Evolutionary conservation across 2,113 vertebrate species (phyloP).

Genomic region (Lophura nycthemera): DNA sequence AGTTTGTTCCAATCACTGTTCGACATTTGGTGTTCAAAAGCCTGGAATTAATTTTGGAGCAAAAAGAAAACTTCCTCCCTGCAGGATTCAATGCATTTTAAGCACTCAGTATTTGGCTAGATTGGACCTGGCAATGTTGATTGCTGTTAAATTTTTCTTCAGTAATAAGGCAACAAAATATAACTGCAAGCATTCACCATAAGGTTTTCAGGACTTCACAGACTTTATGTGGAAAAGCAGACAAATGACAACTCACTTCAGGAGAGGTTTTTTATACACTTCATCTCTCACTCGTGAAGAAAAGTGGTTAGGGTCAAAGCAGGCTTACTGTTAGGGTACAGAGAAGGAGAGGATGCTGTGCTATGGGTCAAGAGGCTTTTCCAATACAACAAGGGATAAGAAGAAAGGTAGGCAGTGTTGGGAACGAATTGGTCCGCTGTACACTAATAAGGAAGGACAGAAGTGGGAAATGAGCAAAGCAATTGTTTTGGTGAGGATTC

Average conservation of each 20-base stretch:
- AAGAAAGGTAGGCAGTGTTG: neutral
- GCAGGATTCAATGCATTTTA: neutral
- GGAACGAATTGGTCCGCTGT: neutral
- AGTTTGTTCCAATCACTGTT: accelerated
- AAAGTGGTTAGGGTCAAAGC: neutral
- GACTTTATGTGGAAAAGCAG: neutral
- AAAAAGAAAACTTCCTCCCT: neutral
- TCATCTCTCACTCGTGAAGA: neutral
- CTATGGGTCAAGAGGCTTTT: neutral
- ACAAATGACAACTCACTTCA: neutral
- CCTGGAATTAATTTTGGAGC: neutral
- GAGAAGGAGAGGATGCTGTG: neutral
- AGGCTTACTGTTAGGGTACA: neutral
- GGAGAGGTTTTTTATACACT: neutral
- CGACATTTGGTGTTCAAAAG: neutral
- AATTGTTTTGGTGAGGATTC: too few species aligned
- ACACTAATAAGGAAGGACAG: neutral
- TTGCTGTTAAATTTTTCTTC: neutral
- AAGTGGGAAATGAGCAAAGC: too few species aligned
- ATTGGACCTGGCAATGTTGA: neutral
- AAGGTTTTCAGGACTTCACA: neutral
- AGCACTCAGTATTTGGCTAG: neutral
- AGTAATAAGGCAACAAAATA: neutral
- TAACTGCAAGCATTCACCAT: neutral
- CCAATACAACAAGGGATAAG: neutral